Evolutionary conservation across 2,113 vertebrate species (phyloP).

Genomic region (Tylochromis polylepis): DNA sequence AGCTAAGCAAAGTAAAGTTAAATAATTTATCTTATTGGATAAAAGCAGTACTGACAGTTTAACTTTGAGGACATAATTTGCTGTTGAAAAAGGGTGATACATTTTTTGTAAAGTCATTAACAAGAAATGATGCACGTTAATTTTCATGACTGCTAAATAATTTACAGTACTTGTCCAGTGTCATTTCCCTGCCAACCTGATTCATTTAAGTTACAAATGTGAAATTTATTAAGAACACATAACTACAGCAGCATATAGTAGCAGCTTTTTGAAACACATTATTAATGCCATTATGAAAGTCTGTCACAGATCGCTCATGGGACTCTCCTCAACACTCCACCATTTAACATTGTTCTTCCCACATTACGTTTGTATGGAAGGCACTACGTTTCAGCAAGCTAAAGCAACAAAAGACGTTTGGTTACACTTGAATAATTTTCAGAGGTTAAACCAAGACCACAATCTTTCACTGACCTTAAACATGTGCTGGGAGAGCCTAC

Average conservation of each 20-base stretch:
- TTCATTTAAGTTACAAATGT: background rate
- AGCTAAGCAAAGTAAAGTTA: background rate
- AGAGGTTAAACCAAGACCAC: background rate
- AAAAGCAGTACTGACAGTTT: background rate
- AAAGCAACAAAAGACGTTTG: background rate
- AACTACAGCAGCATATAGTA: background rate
- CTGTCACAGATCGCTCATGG: background rate
- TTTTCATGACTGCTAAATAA: background rate
- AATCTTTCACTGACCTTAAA: background rate
- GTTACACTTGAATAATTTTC: background rate
- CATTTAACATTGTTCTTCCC: background rate
- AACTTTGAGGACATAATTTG: background rate
- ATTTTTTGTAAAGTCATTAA: background rate
- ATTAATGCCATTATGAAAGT: background rate
- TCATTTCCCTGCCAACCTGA: background rate
- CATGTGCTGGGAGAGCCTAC: background rate
- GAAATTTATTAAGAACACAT: background rate
- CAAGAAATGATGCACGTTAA: background rate
- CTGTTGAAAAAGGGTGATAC: background rate
- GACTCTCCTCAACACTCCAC: background rate
- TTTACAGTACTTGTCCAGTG: background rate
- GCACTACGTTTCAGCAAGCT: background rate
- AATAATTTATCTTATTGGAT: background rate
- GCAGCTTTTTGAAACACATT: background rate
- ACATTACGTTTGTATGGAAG: background rate